phyloP scores from a whole-genome alignment of 2,888 invertebrate genomes.

The Stictocephala bisonia region DNA sequence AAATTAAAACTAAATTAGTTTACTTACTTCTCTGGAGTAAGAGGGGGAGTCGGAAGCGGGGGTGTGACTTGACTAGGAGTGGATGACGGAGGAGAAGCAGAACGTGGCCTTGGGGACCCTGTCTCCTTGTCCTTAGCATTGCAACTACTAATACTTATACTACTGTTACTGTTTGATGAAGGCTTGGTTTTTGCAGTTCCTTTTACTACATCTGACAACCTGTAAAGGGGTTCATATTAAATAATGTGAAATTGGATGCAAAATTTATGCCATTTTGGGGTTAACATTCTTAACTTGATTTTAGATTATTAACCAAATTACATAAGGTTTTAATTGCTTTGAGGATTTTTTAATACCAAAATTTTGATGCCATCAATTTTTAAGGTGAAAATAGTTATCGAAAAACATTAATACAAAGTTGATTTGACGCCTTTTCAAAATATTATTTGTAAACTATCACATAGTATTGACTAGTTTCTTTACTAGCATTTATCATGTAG shows the following conservation, averaged over 20 bases:
- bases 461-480: no score
- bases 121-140: slow-evolving; percentile 63
- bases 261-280: neutral
- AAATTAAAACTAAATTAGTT: neutral
- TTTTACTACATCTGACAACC: slow-evolving; percentile 83
- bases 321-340: no score
- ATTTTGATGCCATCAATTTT: no score
- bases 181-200: slow-evolving; percentile 71
- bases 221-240: slow-evolving; percentile 59
- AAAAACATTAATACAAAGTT: no score
- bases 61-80: slow-evolving; percentile 58
- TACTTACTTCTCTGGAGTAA: slow-evolving; percentile 73
- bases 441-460: no score
- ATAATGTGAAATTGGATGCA: neutral
- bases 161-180: slow-evolving; percentile 34
- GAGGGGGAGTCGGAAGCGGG: slow-evolving; percentile 67
- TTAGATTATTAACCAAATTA: no score
- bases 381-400: no score
- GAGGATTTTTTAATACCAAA: no score
- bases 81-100: slow-evolving; percentile 62
- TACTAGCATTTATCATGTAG: no score
- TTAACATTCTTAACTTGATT: no score
- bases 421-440: no score
- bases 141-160: slow-evolving; percentile 43
- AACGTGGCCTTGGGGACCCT: slow-evolving; percentile 59